phyloP scores from a whole-genome alignment of 2,888 invertebrate species.

The Napeogenes inachia region DNA sequence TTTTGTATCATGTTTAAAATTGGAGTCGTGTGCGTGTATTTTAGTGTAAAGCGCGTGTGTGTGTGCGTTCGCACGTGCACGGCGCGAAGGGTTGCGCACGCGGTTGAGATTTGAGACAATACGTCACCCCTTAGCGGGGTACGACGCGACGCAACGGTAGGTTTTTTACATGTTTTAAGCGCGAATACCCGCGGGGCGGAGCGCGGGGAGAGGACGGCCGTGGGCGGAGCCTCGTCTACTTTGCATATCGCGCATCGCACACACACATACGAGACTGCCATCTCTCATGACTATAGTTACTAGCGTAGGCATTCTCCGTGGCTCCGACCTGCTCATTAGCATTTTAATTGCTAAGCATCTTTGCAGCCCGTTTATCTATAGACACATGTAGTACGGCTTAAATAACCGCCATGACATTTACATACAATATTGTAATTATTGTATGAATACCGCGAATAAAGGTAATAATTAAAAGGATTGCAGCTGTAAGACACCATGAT shows the following conservation, averaged over 20 bases:
- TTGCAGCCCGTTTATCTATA: not conserved
- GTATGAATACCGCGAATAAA: too few species aligned
- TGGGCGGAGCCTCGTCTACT: constrained; percentile 44
- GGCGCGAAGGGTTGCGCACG: constrained; percentile 22
- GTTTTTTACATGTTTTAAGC: constrained; percentile 29
- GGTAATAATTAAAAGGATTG: too few species aligned
- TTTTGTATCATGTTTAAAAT: constrained; percentile 25
- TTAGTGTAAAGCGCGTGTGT: not conserved
- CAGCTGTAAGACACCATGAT: too few species aligned
- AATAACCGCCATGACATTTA: too few species aligned
- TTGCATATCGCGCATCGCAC: constrained; percentile 46
- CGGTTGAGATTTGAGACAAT: constrained; percentile 23
- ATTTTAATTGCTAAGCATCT: not conserved
- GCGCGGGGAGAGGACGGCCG: constrained; percentile 29
- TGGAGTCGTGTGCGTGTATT: constrained; percentile 18
- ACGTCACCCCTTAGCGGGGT: constrained; percentile 22
- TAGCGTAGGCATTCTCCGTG: not conserved
- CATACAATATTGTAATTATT: too few species aligned
- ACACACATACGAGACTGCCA: constrained; percentile 20
- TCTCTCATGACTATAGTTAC: constrained; percentile 7
- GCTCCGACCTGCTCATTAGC: not conserved
- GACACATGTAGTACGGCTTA: not conserved
- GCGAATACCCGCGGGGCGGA: constrained; percentile 40
- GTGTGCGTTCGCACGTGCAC: constrained; percentile 23
- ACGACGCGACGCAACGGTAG: constrained; percentile 37